Base-by-base conservation (phyloP, 2,797 vertebrate species). In the Podargus strigoides region DNA sequence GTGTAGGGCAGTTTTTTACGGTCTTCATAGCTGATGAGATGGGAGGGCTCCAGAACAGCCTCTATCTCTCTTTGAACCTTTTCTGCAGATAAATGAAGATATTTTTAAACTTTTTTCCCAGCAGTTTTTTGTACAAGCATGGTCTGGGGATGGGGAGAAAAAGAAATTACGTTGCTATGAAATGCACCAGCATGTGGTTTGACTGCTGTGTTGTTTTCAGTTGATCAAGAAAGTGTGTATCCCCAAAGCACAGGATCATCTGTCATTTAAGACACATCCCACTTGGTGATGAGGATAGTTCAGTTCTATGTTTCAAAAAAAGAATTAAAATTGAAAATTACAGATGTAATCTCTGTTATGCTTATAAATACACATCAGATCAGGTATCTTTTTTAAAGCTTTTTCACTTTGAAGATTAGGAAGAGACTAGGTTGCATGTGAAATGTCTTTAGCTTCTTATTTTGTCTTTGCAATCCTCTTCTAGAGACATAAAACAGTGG, bases 51-150 rank as follows among this genome's bases (percentile, higher is more conserved):
- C 67, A 97, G n/a, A n/a, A 47, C 88, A 21, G 80, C 34, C 4
- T 96, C 94, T 34, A 97, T 94, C 79, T 97, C 97, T 70, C 81
- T 90, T 11, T 97, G 97, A 78, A 97, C 97, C 36, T 91, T 97
- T 75, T 73, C 97, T 97, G 73, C 30, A 82, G 53, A 68, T 39
- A 79, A 87, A 94, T 62, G 0, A 74, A 67, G 85, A 30, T 17
- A 42, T 34, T 55, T 77, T 41, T 18, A 52, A 26, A 49, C 8
- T 39, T 16, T 14, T 12, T 47, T 36, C 19, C 13, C 34, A 58
- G 55, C 26, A 30, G 32, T 22, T n/a, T 87, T 90, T 42, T 78
- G 6, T 53, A 23, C 3, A 4, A 76, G 9, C 52, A 7, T 42
- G 16, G 14, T 49, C 24, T 10, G 58, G 28, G 30, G 21, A 0